Evolutionary conservation across 2,888 invertebrate genomes (phyloP), one percentile per base, ranked within the genome.

Genomic region (Oscheius sp.): DNA sequence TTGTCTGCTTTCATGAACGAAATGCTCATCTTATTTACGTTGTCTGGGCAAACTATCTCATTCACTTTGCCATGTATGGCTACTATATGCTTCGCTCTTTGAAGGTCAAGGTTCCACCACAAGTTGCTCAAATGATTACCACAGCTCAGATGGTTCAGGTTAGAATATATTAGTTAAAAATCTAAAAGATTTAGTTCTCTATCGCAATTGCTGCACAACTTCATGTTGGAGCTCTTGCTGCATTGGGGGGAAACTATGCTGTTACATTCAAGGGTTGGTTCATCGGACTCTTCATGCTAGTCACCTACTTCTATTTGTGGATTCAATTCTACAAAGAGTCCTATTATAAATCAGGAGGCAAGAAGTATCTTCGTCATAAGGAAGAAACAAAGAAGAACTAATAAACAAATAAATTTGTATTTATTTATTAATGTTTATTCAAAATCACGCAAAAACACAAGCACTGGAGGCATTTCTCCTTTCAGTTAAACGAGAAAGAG

Each of bases 21-120:
- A 82, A 84, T 65, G 85, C 82, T 12, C 82, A 84, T 71, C 78
- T 83, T 78, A 74, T 82, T 55, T 84, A 82, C 82, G 82, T 82
- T 12, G 82, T 83, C 33, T 82, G 79, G 79, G 72, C 80, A 69
- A 83, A 83, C 73, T 82, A 83, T 68, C 71, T 80, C 48, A 81
- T 84, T 46, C 84, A 84, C 65, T 73, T 78, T 25, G 73, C 74
- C 72, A 84, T 83, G 83, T 83, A 83, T 69, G 74, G 79, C 63
- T 84, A 84, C 73, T 84, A 84, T 70, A 76, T 83, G 52, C 74
- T 82, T 31, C 80, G 82, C n/a, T 84, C 84, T 5, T 67, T 82
- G 34, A 80, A 75, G 50, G 66, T 84, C 63, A 71, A 72, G 34
- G 76, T 84, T 15, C 83, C 83, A 5, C 82, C 84, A 20, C 72